Base-by-base conservation (phyloP, 2,113 vertebrate species). In the Kryptolebias marmoratus region DNA sequence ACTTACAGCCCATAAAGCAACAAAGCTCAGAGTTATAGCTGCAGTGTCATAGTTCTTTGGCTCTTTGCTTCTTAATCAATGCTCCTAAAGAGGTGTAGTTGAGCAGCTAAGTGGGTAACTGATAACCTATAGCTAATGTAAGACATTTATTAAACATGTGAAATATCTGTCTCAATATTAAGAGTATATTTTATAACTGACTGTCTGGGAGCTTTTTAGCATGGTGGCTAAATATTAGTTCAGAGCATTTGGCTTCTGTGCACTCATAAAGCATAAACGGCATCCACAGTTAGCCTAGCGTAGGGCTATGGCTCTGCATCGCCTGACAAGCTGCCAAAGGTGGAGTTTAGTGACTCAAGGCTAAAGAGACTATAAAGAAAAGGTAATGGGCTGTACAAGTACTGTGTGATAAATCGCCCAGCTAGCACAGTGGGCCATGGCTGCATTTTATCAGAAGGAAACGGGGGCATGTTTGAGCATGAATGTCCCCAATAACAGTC, bases 321-420 rank as follows among this genome's bases (percentile, higher is more conserved):
- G 73, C 59, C 73, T 73, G 84, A 89, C 81, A 82, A 64, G 79
- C 77, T 89, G 88, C 87, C 83, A 86, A 74, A 82, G 83, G 85
- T 73, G 82, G 77, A 79, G 75, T 89, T 88, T 82, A 84, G 86
- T 77, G 83, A 82, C 88, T 90, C 91, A 90, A 91, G 90, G 91
- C 91, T 88, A 88, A 87, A 89, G 87, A 82, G 72, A 83, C 87
- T 54, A 90, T 91, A 91, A 91, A 91, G 87, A 80, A 88, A 66
- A 90, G 80, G 87, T 92, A 94, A 93, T 91, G 92, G 87, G 53
- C 89, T 89, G 87, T 87, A 76, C 84, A 85, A 91, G 78, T 81
- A 82, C 75, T 73, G 77, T 50, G 83, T 87, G 89, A 92, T 88
- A 84, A 79, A 90, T 85, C 70, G 65, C 71, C 82, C 83, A 82